Conservation (phyloP, 2,888 invertebrate species). For the Brachyopa scutellaris region DNA sequence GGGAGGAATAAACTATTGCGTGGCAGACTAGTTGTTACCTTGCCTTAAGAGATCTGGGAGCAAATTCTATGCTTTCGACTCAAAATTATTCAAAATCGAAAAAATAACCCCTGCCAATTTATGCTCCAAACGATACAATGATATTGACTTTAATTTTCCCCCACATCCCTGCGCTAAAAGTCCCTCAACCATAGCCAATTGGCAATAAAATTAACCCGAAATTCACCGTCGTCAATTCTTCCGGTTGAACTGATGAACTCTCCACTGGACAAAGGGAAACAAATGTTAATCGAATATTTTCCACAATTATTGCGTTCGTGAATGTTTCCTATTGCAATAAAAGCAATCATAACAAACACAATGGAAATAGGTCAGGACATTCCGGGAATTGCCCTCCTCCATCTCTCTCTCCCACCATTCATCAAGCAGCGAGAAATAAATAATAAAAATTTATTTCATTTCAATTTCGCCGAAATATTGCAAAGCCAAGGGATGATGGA, state of each 20-base stretch:
- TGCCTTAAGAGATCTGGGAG: too few relatives aligned
- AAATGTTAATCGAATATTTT: constrained; percentile 70
- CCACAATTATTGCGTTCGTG: constrained; percentile 62
- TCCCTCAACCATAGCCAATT: constrained; percentile 50
- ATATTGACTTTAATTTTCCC: too few relatives aligned
- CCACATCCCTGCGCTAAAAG: too few relatives aligned
- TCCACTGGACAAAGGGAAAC: not conserved
- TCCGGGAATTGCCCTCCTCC: constrained; percentile 16
- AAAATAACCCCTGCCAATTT: too few relatives aligned
- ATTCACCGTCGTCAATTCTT: constrained; percentile 25
- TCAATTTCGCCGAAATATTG: constrained; percentile 68
- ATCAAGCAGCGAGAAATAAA: constrained; percentile 51
- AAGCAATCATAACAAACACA: constrained; percentile 61
- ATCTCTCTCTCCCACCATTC: not conserved
- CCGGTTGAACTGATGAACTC: constrained; percentile 9
- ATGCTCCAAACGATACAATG: too few relatives aligned
- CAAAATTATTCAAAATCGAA: not conserved
- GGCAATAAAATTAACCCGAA: constrained; percentile 42
- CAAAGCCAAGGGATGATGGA: constrained; percentile 59
- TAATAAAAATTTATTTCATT: constrained; percentile 70
- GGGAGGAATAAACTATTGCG: too few relatives aligned
- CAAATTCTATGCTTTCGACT: too few relatives aligned
- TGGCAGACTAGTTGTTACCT: too few relatives aligned
- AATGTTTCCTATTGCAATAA: constrained; percentile 51
- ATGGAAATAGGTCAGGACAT: constrained; percentile 57